These are phyloP conservation scores for Hymenochirus boettgeri DNA, from an alignment of 2,113 vertebrate genomes.

Conservation along the genomic window DNA sequence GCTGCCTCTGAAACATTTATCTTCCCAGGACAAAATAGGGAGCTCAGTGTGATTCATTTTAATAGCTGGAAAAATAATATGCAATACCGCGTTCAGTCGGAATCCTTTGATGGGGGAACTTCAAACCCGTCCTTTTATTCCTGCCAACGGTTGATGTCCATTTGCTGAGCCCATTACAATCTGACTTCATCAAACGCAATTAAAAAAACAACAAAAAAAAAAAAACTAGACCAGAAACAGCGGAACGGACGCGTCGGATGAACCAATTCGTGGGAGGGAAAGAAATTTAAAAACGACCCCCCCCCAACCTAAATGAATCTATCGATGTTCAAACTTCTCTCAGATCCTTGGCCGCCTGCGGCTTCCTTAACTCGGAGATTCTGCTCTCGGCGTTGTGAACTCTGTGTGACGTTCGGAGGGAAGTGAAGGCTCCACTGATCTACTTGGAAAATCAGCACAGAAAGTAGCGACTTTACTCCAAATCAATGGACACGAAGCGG, in stretches of 20 bases:
- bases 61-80: conserved; percentile 68
- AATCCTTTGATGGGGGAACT: conserved; percentile 55
- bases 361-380: conserved; percentile 50
- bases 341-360: conserved; percentile 44
- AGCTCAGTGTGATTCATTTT: conserved; percentile 68
- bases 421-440: conserved; percentile 54
- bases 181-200: conserved; percentile 59
- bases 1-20: conserved; percentile 62
- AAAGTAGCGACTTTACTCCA: conserved; percentile 20
- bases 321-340: conserved; percentile 23
- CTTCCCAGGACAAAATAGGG: conserved; percentile 62
- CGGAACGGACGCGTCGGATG: not conserved
- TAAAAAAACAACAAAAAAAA: conserved; percentile 50
- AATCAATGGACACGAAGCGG: conserved; percentile 16
- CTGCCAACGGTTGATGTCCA: conserved; percentile 57
- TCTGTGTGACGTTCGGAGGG: conserved; percentile 54
- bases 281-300: conserved; percentile 1
- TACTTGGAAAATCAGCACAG: conserved; percentile 15
- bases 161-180: conserved; percentile 62
- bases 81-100: conserved; percentile 58
- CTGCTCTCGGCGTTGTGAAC: conserved; percentile 54
- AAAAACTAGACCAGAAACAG: not conserved
- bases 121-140: conserved; percentile 52
- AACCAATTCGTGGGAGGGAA: not conserved
- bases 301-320: conserved; percentile 20